A percentile compares a stretch with the other conserved stretches of the same genome.
Evolutionary conservation across 2,113 vertebrate species (phyloP).

Genomic region (Hippocampus mohnikei): DNA sequence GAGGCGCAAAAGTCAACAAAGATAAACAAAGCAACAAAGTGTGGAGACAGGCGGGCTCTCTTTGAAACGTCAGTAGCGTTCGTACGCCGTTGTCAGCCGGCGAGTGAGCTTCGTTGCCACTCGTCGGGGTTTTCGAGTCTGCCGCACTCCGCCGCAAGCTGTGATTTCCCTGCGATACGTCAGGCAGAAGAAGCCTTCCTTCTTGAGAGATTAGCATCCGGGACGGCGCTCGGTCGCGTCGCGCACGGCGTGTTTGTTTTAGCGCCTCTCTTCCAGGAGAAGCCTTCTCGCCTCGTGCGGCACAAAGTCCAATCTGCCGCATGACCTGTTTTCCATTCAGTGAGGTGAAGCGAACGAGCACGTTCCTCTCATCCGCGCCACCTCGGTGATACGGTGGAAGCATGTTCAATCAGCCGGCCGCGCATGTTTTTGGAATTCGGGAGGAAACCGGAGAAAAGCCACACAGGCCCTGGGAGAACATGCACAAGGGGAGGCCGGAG

Average conservation of each 20-base stretch:
- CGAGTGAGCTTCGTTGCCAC: slow-evolving; percentile 22
- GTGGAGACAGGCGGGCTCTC: slow-evolving; percentile 8
- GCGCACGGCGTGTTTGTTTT: background rate
- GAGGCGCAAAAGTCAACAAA: slow-evolving; percentile 24
- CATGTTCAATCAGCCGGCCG: no score
- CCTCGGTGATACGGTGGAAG: slow-evolving; percentile 40
- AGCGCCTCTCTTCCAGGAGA: background rate
- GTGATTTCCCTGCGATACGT: background rate
- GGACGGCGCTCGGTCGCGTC: background rate
- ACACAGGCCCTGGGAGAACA: no score
- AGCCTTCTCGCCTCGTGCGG: background rate
- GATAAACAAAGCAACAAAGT: slow-evolving; percentile 20
- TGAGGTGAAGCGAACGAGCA: slow-evolving; percentile 23
- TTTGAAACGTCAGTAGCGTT: slow-evolving; percentile 36
- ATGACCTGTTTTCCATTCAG: slow-evolving; percentile 24
- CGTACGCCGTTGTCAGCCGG: slow-evolving; percentile 23
- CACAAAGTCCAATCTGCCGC: slow-evolving; percentile 4
- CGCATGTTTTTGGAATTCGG: no score
- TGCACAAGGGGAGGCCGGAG: no score
- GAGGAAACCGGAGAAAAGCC: no score
- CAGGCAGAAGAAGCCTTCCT: background rate
- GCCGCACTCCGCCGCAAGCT: background rate
- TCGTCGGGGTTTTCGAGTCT: slow-evolving; percentile 12
- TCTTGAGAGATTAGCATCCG: background rate
- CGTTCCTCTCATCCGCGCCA: slow-evolving; percentile 23